Evolutionary conservation across 2,797 vertebrate genomes (phyloP), one percentile per base, ranked within the genome.

Genomic region (Notolabrus celidotus): DNA sequence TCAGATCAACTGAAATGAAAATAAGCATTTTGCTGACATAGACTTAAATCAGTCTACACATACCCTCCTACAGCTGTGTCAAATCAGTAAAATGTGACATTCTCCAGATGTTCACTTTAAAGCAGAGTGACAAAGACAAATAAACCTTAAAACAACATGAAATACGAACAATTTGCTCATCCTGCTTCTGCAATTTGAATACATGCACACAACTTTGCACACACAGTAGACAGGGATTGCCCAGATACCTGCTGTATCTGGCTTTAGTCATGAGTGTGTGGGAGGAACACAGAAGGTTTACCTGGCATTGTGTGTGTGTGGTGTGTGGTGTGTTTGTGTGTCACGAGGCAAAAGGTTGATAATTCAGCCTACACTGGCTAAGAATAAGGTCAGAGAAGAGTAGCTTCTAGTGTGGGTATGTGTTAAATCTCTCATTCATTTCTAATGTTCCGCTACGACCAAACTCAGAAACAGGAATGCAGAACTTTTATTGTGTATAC

Each of bases 241-340:
- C 82, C 79, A 67, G 74, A 73, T 80, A 84, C 81, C 77, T 83
- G 73, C 85, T 86, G 83, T 55, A 83, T 58, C 79, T 82, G 85
- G 86, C 85, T 87, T 56, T 72, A 83, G 78, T 88, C 76, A 80
- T 55, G 52, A 45, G 17, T 54, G 77, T 83, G 84, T 80, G 78
- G 85, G 84, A 84, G 77, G 88, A 15, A 72, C 75, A 85, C 72
- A 87, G 80, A 86, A 84, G 83, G 81, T 27, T 75, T 38, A 20
- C 57, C 67, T 83, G 78, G 60, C 75, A 66, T 49, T 66, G 45
- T 67, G 75, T 79, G 79, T 78, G 33, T 9, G 33, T 34, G 63
- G 64, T 45, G 78, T 57, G 59, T 58, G 70, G 56, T 49, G 51
- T 23, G 56, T 47, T 23, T 31, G 42, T 60, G 67, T 47, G 63